phyloP scores from a whole-genome alignment of 2,888 invertebrate species.

The Mactromeris polynyma region DNA sequence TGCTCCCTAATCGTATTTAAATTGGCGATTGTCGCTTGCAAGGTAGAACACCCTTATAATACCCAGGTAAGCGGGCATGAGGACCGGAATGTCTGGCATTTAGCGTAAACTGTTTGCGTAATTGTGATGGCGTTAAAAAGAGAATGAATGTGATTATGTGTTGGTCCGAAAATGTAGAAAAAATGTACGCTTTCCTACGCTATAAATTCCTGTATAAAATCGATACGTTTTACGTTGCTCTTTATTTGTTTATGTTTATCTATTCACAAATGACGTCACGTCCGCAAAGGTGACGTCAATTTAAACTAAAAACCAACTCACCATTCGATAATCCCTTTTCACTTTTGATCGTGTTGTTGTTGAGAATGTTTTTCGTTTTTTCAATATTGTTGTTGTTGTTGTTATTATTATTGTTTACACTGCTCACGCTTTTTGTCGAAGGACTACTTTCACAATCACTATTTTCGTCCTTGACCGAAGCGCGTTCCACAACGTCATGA shows the following conservation, averaged over 20 bases:
- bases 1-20: slow-evolving; percentile 67
- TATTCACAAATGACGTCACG: background rate
- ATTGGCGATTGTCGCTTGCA: slow-evolving; percentile 56
- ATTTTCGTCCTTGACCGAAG: slow-evolving; percentile 89
- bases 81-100: slow-evolving; percentile 34
- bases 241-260: background rate
- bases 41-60: slow-evolving; percentile 26
- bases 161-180: too few species aligned
- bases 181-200: too few species aligned
- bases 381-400: slow-evolving; percentile 68
- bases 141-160: too few species aligned
- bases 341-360: slow-evolving; percentile 75
- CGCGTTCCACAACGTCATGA: slow-evolving; percentile 85
- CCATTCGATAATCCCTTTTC: slow-evolving; percentile 76
- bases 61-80: slow-evolving; percentile 12
- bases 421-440: slow-evolving; percentile 72
- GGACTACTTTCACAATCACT: slow-evolving; percentile 90
- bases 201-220: too few species aligned
- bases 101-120: background rate
- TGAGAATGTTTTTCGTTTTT: slow-evolving; percentile 72
- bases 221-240: background rate
- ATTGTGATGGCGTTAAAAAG: too few species aligned
- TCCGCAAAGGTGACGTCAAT: background rate
- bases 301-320: slow-evolving; percentile 49
- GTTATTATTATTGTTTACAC: slow-evolving; percentile 77